Evolutionary conservation across 2,888 invertebrate genomes (phyloP).

Genomic region (Spodoptera littoralis): DNA sequence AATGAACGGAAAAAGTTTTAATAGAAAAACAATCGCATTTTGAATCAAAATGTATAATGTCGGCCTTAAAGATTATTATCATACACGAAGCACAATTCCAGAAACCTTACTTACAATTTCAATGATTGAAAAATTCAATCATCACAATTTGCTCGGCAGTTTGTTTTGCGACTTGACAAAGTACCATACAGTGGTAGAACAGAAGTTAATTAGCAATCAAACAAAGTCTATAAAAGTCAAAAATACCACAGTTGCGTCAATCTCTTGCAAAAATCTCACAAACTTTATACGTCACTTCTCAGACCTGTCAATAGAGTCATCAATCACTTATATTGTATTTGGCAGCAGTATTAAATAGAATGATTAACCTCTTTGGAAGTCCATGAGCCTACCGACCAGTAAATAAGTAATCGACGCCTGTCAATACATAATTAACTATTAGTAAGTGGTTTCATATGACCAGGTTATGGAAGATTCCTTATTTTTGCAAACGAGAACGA

Average conservation of each 20-base stretch:
- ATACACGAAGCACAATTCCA: too few species aligned
- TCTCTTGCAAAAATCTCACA: slow-evolving; percentile 13
- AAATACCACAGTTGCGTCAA: not conserved
- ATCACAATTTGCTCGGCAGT: too few species aligned
- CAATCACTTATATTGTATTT: slow-evolving; percentile 50
- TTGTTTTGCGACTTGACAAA: too few species aligned
- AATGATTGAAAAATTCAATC: too few species aligned
- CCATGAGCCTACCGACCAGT: slow-evolving; percentile 22
- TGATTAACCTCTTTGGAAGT: slow-evolving; percentile 45
- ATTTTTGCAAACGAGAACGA: not conserved
- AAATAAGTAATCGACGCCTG: slow-evolving; percentile 44
- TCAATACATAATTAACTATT: slow-evolving; percentile 35
- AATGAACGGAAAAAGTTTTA: too few species aligned
- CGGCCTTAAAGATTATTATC: too few species aligned
- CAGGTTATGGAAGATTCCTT: not conserved
- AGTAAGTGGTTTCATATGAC: slow-evolving; percentile 22
- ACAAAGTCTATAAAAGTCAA: too few species aligned
- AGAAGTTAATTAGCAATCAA: too few species aligned
- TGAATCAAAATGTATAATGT: too few species aligned
- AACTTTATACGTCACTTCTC: slow-evolving; percentile 16
- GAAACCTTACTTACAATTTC: too few species aligned
- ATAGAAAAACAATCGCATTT: too few species aligned
- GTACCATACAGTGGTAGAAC: too few species aligned
- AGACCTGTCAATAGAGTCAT: slow-evolving; percentile 45
- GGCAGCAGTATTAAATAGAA: slow-evolving; percentile 48